phyloP scores from a whole-genome alignment of 2,888 invertebrate genomes.

The Nemurella pictetii region DNA sequence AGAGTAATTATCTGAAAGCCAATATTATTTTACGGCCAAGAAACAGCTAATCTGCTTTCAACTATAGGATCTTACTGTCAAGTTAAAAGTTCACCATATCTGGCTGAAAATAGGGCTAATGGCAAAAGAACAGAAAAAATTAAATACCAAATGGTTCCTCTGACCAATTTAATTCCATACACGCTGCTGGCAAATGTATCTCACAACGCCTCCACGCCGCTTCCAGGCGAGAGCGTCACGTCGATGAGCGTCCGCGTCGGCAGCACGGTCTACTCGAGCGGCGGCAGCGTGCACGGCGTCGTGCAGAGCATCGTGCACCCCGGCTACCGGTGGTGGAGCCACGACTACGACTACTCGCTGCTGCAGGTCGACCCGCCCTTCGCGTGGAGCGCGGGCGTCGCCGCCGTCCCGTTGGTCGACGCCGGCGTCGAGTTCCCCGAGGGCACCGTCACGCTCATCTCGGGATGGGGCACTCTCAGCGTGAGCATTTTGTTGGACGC shows the following conservation, averaged over 20 bases:
- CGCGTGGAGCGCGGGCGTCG: neutral
- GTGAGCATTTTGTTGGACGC: too few relatives aligned
- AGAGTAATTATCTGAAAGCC: too few relatives aligned
- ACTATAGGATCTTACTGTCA: too few relatives aligned
- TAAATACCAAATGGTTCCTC: too few relatives aligned
- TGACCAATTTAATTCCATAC: too few relatives aligned
- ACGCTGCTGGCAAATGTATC: too few relatives aligned
- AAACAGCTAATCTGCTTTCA: too few relatives aligned
- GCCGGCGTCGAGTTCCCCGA: neutral
- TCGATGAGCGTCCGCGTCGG: constrained; percentile 20
- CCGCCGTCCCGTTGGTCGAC: neutral
- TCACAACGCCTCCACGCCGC: too few relatives aligned
- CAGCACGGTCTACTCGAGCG: constrained; percentile 45
- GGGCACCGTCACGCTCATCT: constrained; percentile 56
- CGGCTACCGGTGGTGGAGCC: constrained; percentile 51
- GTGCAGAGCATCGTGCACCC: constrained; percentile 55
- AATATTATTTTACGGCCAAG: too few relatives aligned
- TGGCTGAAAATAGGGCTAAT: too few relatives aligned
- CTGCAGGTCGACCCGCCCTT: constrained; percentile 22
- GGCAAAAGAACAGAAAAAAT: too few relatives aligned
- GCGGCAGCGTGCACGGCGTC: constrained; percentile 49
- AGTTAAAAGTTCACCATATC: too few relatives aligned
- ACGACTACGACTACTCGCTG: constrained; percentile 43
- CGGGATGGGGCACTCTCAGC: constrained; percentile 65
- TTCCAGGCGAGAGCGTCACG: neutral